These are phyloP conservation scores for Scleropages formosus DNA, from an alignment of 2,797 vertebrate species.

Conservation along the genomic window DNA sequence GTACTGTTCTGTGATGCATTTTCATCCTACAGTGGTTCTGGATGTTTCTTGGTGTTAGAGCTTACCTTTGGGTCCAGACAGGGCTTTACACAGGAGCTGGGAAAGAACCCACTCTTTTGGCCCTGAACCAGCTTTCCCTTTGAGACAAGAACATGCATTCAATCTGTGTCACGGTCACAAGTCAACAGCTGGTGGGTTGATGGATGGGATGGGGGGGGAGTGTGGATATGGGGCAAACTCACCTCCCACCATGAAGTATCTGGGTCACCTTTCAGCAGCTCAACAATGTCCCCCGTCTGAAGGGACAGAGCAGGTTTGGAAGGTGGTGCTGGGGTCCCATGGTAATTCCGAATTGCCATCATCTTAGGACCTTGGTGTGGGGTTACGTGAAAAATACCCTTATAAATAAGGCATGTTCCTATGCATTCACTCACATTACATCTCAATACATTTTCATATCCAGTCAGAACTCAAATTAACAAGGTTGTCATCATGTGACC, in stretches of 20 bases:
- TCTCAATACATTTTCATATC: too few species aligned
- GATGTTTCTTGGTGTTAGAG: not conserved
- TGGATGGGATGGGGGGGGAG: not conserved
- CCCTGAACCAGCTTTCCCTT: conserved; percentile 88
- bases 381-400: not conserved
- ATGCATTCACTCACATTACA: not conserved
- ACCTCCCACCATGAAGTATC: conserved; percentile 96
- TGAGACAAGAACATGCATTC: conserved; percentile 31
- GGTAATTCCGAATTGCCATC: conserved; percentile 91
- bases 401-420: not conserved
- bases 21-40: too few species aligned
- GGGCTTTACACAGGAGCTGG: conserved; percentile 90
- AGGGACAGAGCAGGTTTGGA: conserved; percentile 83
- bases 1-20: not conserved
- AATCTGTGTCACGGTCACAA: not conserved
- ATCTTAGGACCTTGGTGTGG: conserved; percentile 85
- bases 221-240: conserved; percentile 34
- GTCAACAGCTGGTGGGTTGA: not conserved
- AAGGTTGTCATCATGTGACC: not conserved
- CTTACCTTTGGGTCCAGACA: conserved; percentile 90
- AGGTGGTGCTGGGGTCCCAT: conserved; percentile 80
- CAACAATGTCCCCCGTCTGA: conserved; percentile 87
- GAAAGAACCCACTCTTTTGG: conserved; percentile 89
- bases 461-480: not conserved
- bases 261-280: conserved; percentile 89